Evolutionary conservation across 2,113 vertebrate species (phyloP).

Genomic region (Nymphicus hollandicus): DNA sequence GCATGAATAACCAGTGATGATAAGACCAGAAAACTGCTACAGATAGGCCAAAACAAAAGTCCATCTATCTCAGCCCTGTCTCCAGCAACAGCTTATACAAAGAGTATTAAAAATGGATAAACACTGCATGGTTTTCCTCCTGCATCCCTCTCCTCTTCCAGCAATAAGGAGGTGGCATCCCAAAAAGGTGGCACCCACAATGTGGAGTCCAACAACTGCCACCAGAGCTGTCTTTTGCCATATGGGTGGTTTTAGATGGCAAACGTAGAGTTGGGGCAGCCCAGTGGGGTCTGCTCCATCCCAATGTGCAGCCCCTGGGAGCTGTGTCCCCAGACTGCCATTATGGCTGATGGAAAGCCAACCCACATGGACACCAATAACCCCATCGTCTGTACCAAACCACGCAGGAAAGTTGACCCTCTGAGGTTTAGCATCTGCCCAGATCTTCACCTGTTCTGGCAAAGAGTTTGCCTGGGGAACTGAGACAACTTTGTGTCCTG

Average conservation of each 20-base stretch:
- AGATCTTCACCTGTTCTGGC: fast-evolving
- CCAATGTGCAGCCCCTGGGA: fast-evolving
- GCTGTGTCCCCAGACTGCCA: background rate
- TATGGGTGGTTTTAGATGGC: background rate
- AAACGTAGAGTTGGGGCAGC: background rate
- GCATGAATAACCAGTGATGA: background rate
- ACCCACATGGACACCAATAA: background rate
- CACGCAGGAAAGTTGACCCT: background rate
- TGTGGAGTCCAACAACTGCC: background rate
- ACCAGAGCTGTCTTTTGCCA: background rate
- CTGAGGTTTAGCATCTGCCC: background rate
- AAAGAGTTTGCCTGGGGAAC: background rate
- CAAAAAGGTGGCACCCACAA: background rate
- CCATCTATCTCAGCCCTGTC: background rate
- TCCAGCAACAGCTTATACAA: background rate
- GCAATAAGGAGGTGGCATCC: background rate
- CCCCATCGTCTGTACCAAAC: fast-evolving
- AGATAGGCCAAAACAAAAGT: background rate
- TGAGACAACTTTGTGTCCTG: background rate
- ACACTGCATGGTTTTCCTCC: fast-evolving
- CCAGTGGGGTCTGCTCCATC: fast-evolving
- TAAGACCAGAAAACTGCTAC: background rate
- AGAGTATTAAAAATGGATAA: background rate
- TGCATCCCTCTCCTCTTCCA: background rate
- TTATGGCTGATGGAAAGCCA: background rate